phyloP scores from a whole-genome alignment of 2,113 vertebrate species.

The Corythornis vintsioides region DNA sequence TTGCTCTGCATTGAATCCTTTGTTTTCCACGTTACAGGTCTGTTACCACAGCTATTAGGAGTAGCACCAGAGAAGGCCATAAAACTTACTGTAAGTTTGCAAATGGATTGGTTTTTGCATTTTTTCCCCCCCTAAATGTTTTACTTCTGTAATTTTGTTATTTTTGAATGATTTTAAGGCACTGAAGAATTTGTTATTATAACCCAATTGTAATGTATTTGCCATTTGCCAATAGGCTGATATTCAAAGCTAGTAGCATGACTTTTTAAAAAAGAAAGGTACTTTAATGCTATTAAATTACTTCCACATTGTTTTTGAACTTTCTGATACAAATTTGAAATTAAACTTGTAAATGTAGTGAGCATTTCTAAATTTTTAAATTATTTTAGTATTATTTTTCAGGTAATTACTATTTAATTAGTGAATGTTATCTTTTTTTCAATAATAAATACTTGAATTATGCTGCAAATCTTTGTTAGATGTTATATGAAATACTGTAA shows the following conservation, averaged over 20 bases:
- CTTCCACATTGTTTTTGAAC: background rate
- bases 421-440: background rate
- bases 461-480: background rate
- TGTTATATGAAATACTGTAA: too few relatives aligned
- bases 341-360: background rate
- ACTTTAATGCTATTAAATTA: background rate
- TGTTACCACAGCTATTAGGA: constrained; percentile 93
- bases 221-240: background rate
- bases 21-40: constrained; percentile 83
- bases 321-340: background rate
- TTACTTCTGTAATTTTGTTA: background rate
- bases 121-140: background rate
- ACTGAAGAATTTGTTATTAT: background rate
- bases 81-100: constrained; percentile 92
- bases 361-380: background rate
- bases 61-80: constrained; percentile 94
- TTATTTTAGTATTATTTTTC: background rate
- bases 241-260: background rate
- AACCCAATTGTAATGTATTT: background rate
- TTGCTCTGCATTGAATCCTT: constrained; percentile 59
- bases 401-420: background rate
- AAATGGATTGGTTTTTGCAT: background rate
- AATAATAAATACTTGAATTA: background rate
- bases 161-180: background rate
- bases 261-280: background rate